Conservation (phyloP, 2,113 vertebrate genomes). For the cat (Felis catus) region DNA sequence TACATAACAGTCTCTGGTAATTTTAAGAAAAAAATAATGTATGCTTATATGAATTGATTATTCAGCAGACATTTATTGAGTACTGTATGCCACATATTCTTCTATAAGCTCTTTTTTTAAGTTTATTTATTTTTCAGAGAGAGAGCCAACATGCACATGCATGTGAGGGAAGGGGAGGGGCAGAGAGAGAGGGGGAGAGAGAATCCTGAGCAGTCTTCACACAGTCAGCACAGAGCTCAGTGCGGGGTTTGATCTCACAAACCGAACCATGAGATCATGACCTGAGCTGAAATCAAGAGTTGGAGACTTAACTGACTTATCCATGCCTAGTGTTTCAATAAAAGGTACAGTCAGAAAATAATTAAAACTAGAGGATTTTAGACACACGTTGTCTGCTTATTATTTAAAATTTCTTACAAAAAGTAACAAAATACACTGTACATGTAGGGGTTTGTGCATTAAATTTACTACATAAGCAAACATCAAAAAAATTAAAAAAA, state of each 20-base stretch:
- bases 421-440: neutral
- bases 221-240: too few species aligned
- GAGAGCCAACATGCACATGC: too few species aligned
- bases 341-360: constrained; percentile 9
- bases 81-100: neutral
- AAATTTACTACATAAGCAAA: neutral
- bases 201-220: too few species aligned
- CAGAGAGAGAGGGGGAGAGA: too few species aligned
- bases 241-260: too few species aligned
- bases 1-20: neutral
- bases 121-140: too few species aligned
- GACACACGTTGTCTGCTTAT: neutral
- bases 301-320: neutral
- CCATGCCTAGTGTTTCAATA: neutral
- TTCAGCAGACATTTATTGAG: neutral
- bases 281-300: too few species aligned
- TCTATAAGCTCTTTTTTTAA: neutral
- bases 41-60: neutral
- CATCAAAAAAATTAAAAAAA: neutral
- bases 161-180: too few species aligned
- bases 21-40: neutral
- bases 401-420: neutral
- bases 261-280: too few species aligned
- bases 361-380: neutral
- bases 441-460: neutral